Percentiles rank a stretch among this genome's conserved stretches.
phyloP scores from a whole-genome alignment of 2,888 invertebrate genomes.

The Volucella inanis region DNA sequence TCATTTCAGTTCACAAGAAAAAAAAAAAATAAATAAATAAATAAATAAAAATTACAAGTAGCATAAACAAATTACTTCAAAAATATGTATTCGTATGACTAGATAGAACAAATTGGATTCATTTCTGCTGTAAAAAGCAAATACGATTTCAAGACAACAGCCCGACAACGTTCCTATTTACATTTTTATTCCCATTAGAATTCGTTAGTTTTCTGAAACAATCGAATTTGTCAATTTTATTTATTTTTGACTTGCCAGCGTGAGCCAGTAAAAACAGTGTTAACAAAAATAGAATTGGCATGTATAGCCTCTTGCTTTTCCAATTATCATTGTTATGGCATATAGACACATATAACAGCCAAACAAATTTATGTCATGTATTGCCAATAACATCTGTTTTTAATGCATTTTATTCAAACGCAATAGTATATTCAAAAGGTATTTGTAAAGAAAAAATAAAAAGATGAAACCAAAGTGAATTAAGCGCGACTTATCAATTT shows the following conservation, averaged over 20 bases:
- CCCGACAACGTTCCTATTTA: neutral
- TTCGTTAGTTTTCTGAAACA: neutral
- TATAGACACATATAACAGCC: slow-evolving; percentile 25
- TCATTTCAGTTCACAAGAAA: neutral
- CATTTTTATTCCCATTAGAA: neutral
- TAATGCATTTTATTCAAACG: slow-evolving; percentile 46
- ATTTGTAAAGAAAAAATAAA: neutral
- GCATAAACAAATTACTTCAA: slow-evolving; percentile 20
- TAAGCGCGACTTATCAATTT: too few species aligned
- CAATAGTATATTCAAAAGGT: neutral
- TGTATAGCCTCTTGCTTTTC: slow-evolving; percentile 38
- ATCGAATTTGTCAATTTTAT: slow-evolving; percentile 44
- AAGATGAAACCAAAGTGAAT: too few species aligned
- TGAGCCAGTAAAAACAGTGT: slow-evolving; percentile 16
- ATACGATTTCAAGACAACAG: slow-evolving; percentile 1
- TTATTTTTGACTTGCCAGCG: slow-evolving; percentile 13
- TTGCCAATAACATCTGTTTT: slow-evolving; percentile 63
- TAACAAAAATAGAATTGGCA: slow-evolving; percentile 60
- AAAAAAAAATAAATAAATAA: neutral
- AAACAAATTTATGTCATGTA: slow-evolving; percentile 26
- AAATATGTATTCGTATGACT: too few species aligned
- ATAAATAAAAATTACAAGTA: slow-evolving; percentile 10
- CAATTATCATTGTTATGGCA: slow-evolving; percentile 65
- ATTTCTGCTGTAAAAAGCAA: neutral
- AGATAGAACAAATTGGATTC: neutral